Percentiles rank a stretch among this genome's conserved stretches.
These are phyloP conservation scores for Micromesistius poutassou DNA, from an alignment of 2,797 vertebrate species.

Conservation along the genomic window DNA sequence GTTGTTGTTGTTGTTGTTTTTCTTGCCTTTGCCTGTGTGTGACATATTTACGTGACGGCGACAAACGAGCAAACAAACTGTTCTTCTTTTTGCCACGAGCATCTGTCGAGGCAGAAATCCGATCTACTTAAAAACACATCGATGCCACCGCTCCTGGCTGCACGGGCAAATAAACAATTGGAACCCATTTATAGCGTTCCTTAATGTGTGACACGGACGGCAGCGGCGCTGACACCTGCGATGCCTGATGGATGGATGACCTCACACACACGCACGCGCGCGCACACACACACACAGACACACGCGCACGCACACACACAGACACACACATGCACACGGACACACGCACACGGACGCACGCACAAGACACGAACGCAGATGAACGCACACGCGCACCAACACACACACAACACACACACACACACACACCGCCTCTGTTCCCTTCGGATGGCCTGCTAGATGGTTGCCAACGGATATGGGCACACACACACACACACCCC, in stretches of 20 bases:
- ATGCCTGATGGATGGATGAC: neutral
- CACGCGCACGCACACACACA: neutral
- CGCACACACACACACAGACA: neutral
- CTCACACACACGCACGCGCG: neutral
- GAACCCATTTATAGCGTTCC: too few relatives aligned
- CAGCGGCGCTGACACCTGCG: too few relatives aligned
- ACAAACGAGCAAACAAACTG: too few relatives aligned
- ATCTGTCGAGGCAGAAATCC: too few relatives aligned
- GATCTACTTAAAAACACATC: too few relatives aligned
- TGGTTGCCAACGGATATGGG: slow-evolving; percentile 44
- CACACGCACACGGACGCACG: neutral
- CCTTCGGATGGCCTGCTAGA: slow-evolving; percentile 32
- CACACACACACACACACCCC: too few relatives aligned
- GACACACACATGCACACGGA: neutral
- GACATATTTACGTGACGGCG: too few relatives aligned
- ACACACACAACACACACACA: neutral
- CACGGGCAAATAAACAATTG: too few relatives aligned
- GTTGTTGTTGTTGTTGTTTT: neutral
- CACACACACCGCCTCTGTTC: slow-evolving; percentile 31
- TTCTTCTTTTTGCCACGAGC: too few relatives aligned
- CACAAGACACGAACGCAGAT: neutral
- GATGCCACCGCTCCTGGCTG: too few relatives aligned
- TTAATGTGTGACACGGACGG: too few relatives aligned
- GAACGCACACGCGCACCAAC: neutral
- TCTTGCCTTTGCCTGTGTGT: neutral